Evolutionary conservation across 2,888 invertebrate species (phyloP), one percentile per base, ranked within the genome.

Genomic region (Abscondita cerata): DNA sequence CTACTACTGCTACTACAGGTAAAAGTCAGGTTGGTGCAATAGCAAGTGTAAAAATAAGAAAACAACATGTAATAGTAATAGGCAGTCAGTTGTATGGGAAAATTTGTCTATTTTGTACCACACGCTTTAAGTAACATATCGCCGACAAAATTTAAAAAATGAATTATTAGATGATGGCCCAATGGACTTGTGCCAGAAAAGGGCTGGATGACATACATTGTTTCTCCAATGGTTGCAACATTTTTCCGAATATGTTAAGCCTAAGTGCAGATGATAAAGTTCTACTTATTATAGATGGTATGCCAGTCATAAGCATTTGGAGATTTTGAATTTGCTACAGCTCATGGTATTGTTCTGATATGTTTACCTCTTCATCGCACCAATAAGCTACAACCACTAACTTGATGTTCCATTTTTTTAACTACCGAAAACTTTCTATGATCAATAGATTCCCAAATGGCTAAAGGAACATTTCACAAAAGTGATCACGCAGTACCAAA

Each of bases 71-170:
- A 31, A 31, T 9, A 31, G 4, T 31, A 4, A 9, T 31, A 9
- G 4, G 31, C 31, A n/a, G n/a, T n/a, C n/a, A n/a, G n/a, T n/a
- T 31, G 31, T 9, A 31, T 31, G 31, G 31, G 31, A 31, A 31
- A 4, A 31, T 6, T 9, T 6, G 31, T 8, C 8, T 6, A 15
- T 19, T 64, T 62, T 18, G 44, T 77, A 46, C 76, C 76, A 18
- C 78, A 78, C 3, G 67, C 70, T 11, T 67, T 79, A 16, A 66
- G n/a, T n/a, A n/a, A n/a, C 78, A 54, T 78, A 76, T 68, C 75
- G 78, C n/a, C 65, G 76, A 47, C 70, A 72, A 18, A 68, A 73
- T 8, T 18, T 47, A 6, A 19, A 47, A 47, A 47, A 70, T 19
- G 68, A 72, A 36, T 72, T 78, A 68, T 50, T 79, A 9, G 54